Evolutionary conservation across 92 coral and sea anemone genomes (phyloP).

Genomic region (Desmophyllum pertusum): DNA sequence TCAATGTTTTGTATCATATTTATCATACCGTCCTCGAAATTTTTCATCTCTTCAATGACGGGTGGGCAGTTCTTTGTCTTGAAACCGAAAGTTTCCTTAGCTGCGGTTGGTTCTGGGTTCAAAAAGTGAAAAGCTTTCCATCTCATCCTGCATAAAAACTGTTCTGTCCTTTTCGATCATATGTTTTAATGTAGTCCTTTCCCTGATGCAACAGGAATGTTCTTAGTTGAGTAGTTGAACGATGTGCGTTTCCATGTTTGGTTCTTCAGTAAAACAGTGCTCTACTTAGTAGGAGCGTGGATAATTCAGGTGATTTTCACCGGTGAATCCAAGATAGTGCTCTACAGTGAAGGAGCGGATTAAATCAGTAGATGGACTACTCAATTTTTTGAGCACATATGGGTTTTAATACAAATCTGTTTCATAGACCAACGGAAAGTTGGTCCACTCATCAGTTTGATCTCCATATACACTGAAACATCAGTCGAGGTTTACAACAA

Average conservation of each 20-base stretch:
- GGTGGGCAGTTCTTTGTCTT: conserved; percentile 31
- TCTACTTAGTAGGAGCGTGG: conserved; percentile 5
- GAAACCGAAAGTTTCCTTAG: conserved; percentile 34
- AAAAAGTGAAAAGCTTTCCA: conserved; percentile 5
- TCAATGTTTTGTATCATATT: conserved; percentile 14
- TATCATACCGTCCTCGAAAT: conserved; percentile 29
- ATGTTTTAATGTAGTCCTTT: neutral
- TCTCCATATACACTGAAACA: too few species aligned
- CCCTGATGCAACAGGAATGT: neutral
- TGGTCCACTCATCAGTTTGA: too few species aligned
- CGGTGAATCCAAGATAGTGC: too few species aligned
- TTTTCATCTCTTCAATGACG: conserved; percentile 27
- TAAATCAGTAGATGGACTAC: too few species aligned
- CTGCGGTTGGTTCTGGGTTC: neutral
- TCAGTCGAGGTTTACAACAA: too few species aligned
- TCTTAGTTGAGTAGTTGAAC: conserved; percentile 17
- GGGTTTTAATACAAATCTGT: too few species aligned
- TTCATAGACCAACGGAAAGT: too few species aligned
- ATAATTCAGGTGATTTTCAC: too few species aligned
- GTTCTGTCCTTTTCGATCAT: conserved; percentile 3
- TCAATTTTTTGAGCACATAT: too few species aligned
- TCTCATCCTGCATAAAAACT: conserved; percentile 13
- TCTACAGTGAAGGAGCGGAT: too few species aligned
- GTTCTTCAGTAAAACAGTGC: neutral
- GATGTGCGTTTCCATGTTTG: neutral